Evolutionary conservation across 2,888 invertebrate species (phyloP).

Genomic region (Alentia gelatinosa): DNA sequence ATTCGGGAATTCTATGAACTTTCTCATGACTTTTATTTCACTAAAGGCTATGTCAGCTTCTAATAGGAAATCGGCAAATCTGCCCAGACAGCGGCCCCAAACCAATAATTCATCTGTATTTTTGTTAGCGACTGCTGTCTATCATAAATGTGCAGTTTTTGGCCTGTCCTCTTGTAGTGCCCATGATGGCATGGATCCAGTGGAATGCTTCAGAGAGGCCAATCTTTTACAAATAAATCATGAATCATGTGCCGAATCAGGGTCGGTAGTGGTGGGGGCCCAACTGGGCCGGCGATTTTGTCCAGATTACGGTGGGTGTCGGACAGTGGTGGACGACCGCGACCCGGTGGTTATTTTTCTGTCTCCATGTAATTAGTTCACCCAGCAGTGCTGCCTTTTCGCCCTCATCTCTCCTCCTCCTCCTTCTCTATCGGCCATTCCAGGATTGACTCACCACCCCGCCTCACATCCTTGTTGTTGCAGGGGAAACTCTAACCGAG

Average conservation of each 20-base stretch:
- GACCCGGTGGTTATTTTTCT: not conserved
- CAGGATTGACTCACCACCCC: not conserved
- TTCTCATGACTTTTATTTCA: not conserved
- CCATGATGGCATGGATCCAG: not conserved
- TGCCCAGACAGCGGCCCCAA: too few relatives aligned
- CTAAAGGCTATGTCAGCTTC: not conserved
- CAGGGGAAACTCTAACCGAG: not conserved
- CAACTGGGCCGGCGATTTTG: not conserved
- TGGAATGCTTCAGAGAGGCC: not conserved
- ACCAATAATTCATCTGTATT: not conserved
- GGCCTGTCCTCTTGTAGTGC: not conserved
- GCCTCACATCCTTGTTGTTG: not conserved
- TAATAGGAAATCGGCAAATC: not conserved
- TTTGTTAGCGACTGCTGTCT: not conserved
- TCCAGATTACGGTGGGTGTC: not conserved
- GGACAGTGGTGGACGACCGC: not conserved
- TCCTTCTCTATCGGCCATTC: not conserved
- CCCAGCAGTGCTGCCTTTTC: not conserved
- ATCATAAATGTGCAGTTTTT: not conserved
- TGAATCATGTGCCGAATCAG: conserved; percentile 10
- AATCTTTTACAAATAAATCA: conserved; percentile 26
- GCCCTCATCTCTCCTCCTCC: not conserved
- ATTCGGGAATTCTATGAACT: not conserved
- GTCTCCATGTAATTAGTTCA: not conserved
- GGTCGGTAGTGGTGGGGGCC: not conserved